phyloP scores from a whole-genome alignment of 2,797 vertebrate genomes.

The Picus viridis region DNA sequence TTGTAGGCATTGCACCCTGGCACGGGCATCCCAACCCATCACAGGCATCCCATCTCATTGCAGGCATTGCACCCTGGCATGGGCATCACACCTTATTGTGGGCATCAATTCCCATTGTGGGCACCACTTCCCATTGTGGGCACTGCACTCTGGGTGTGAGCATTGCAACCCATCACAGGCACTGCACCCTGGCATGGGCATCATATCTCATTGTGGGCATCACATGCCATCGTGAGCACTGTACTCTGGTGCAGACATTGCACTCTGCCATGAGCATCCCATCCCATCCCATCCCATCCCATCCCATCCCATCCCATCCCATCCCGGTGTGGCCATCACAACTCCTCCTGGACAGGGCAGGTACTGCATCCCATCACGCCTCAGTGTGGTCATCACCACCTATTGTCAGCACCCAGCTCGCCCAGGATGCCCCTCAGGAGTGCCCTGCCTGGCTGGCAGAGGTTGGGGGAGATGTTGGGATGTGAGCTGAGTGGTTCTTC shows the following conservation, averaged over 20 bases:
- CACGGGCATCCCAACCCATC: no score
- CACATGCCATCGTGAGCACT: neutral
- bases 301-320: rapidly evolving
- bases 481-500: neutral
- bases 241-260: neutral
- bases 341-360: no score
- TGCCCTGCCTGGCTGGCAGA: neutral
- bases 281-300: rapidly evolving
- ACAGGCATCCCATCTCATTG: no score
- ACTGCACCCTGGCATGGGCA: neutral
- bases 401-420: neutral
- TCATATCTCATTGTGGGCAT: neutral
- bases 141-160: no score
- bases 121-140: neutral
- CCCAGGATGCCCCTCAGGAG: neutral
- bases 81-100: no score
- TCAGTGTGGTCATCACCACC: neutral
- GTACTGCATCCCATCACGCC: neutral
- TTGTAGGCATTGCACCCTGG: no score
- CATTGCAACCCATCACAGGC: no score
- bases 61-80: no score
- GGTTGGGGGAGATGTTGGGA: neutral
- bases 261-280: rapidly evolving
- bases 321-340: rapidly evolving
- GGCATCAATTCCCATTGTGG: no score